phyloP scores from a whole-genome alignment of 2,888 invertebrate genomes.

The Heliconius aoede region DNA sequence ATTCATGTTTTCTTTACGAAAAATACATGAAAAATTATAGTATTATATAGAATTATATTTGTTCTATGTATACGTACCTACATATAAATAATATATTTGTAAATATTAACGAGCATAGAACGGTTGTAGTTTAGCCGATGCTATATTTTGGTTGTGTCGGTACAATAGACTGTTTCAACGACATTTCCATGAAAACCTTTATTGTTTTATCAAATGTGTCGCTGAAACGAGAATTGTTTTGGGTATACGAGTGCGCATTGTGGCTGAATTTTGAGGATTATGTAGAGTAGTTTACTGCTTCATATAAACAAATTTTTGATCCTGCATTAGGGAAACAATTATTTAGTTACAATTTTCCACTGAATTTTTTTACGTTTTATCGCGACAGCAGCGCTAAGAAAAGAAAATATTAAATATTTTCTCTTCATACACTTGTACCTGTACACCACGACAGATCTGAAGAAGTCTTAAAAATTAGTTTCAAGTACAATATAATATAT shows the following conservation, averaged over 20 bases:
- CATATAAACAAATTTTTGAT: not conserved
- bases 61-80: not conserved
- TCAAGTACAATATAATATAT: too few relatives aligned
- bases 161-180: slow-evolving; percentile 30
- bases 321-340: not conserved
- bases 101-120: slow-evolving; percentile 5
- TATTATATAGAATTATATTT: too few relatives aligned
- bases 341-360: not conserved
- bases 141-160: slow-evolving; percentile 19
- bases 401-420: too few relatives aligned
- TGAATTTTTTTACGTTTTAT: too few relatives aligned
- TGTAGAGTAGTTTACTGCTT: not conserved
- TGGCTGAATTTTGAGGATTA: slow-evolving; percentile 21
- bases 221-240: slow-evolving; percentile 30
- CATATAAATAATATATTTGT: not conserved
- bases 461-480: too few relatives aligned
- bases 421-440: too few relatives aligned
- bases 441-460: too few relatives aligned
- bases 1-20: not conserved
- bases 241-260: slow-evolving; percentile 19
- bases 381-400: too few relatives aligned
- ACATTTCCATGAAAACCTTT: slow-evolving; percentile 33
- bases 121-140: slow-evolving; percentile 24
- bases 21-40: too few relatives aligned
- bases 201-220: slow-evolving; percentile 32